Conservation (phyloP, 2,888 invertebrate genomes). For the Diplazon laetatorius region DNA sequence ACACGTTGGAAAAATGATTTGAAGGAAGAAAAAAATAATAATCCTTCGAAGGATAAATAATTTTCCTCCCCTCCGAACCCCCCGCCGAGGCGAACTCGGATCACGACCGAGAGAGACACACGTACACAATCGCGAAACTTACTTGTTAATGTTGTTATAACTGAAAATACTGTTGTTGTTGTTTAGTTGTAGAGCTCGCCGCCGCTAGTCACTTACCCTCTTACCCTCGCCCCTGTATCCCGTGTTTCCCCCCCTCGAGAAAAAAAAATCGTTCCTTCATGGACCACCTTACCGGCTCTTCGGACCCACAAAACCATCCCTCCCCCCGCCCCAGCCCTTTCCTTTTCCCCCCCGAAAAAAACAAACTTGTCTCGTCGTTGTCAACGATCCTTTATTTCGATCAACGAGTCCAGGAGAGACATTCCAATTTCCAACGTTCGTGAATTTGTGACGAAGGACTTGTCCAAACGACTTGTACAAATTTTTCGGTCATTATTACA, state of each 20-base stretch:
- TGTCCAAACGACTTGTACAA: not conserved
- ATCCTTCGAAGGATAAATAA: too few species aligned
- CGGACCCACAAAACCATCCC: slow-evolving; percentile 24
- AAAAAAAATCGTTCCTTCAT: not conserved
- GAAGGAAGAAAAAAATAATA: slow-evolving; percentile 35
- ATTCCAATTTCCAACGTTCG: slow-evolving; percentile 37
- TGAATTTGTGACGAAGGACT: slow-evolving; percentile 18
- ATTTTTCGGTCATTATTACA: too few species aligned
- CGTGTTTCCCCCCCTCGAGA: not conserved
- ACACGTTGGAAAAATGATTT: slow-evolving; percentile 37
- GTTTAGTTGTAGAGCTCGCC: slow-evolving; percentile 83
- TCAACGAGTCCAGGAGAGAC: slow-evolving; percentile 16
- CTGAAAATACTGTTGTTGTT: slow-evolving; percentile 83
- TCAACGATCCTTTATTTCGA: slow-evolving; percentile 19
- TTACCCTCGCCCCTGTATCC: slow-evolving; percentile 37
- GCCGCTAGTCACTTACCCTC: slow-evolving; percentile 81
- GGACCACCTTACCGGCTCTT: not conserved
- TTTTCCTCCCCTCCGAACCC: too few species aligned
- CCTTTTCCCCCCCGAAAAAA: too few species aligned
- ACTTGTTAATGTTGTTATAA: slow-evolving; percentile 83
- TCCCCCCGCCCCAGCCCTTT: too few species aligned
- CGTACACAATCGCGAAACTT: slow-evolving; percentile 75
- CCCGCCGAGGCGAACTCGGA: slow-evolving; percentile 62
- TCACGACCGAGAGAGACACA: slow-evolving; percentile 61
- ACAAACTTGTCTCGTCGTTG: slow-evolving; percentile 39